Base-by-base conservation (phyloP, 2,888 invertebrate species). In the Tipula lateralis region DNA sequence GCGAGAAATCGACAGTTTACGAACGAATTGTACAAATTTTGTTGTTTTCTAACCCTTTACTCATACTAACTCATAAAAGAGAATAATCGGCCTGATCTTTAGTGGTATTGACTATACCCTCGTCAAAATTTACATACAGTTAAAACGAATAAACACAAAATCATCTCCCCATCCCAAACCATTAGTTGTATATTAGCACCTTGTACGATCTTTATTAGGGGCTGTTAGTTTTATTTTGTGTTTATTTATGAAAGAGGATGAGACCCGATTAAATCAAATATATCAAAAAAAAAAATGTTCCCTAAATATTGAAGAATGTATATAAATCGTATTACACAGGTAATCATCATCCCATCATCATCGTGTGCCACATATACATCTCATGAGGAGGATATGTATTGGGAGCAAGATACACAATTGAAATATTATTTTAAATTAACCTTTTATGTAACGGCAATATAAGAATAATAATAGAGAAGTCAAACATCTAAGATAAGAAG, bases 351-450 rank as follows among this genome's bases (percentile, higher is more conserved):
- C 44, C 3, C 44, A 44, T 4, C 44, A 44, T 44, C 16, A 12
- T 9, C 36, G 36, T 36, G 1, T 36, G 9, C 36, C 9, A 4
- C 36, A 36, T 36, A 6, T 7, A 36, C 12, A 36, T 36, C n/a
- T 16, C 16, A 16, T 44, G 44, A 44, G 16, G 12, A 36, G n/a
- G 32, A 36, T 9, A 36, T 16, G n/a, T n/a, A n/a, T n/a, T n/a
- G n/a, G n/a, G 44, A 44, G 4, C n/a, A 44, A 66, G 19, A 66
- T 24, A 24, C 66, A 66, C 66, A 66, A 66, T 66, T 66, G 66
- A 66, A 66, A 66, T 66, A 66, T 66, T 66, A 66, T 66, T 66
- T 66, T 66, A 66, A 66, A 66, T 66, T 66, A 66, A 66, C 66
- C 66, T 66, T 66, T 66, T 66, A 24, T 50, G 19, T 50, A 66